Conservation (phyloP, 2,797 vertebrate genomes). For the Loris lydekkerianus region DNA sequence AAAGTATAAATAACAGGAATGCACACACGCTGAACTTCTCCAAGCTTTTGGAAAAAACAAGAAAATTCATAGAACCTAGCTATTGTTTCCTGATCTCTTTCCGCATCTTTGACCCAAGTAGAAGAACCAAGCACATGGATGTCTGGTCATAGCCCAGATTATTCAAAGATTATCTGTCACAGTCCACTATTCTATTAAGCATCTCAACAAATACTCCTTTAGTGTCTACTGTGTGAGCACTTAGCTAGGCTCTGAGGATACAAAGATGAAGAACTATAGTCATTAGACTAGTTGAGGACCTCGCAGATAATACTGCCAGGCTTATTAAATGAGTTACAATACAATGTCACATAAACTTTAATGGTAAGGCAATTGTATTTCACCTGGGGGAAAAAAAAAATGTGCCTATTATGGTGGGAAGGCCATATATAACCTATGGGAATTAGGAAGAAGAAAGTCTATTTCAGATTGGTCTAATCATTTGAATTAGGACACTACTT, state of each 20-base stretch:
- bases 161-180: neutral
- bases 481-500: neutral
- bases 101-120: neutral
- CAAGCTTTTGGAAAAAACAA: neutral
- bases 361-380: neutral
- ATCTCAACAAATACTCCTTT: neutral
- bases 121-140: neutral
- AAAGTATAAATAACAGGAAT: neutral
- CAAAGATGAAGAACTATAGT: neutral
- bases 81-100: neutral
- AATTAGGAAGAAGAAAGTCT: neutral
- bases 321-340: neutral
- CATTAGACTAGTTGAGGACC: neutral
- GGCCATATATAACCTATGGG: neutral
- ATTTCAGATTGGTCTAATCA: constrained; percentile 32
- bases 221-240: neutral
- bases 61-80: neutral
- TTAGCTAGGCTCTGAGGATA: neutral
- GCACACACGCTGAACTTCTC: neutral
- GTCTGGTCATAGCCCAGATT: neutral
- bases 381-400: neutral
- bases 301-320: neutral
- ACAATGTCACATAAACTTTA: neutral
- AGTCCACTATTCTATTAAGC: neutral
- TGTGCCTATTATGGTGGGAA: neutral